These are phyloP conservation scores for Erebia palarica DNA, from an alignment of 2,888 invertebrate species.

Conservation along the genomic window DNA sequence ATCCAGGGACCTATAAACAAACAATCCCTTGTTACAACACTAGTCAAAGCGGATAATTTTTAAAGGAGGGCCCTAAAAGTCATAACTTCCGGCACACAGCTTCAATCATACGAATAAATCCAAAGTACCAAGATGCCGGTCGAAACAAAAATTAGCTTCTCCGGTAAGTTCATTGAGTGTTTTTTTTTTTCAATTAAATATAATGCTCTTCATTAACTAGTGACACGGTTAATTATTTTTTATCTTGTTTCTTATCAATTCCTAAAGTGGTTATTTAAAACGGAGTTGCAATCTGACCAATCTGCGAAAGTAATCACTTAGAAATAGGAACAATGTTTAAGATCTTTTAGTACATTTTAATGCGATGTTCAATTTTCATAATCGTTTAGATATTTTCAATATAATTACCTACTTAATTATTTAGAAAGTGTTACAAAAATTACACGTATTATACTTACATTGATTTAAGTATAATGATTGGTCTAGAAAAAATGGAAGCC, in stretches of 20 bases:
- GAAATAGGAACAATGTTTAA: no score
- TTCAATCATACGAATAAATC: background rate
- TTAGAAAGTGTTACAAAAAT: no score
- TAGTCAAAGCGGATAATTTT: background rate
- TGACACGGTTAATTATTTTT: background rate
- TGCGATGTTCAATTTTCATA: background rate
- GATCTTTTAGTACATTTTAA: background rate
- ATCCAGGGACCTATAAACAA: conserved; percentile 26
- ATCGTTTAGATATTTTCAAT: background rate
- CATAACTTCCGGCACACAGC: background rate
- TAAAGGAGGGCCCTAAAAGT: background rate
- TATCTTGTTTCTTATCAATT: background rate
- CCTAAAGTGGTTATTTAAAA: background rate
- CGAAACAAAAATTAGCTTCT: conserved; percentile 79
- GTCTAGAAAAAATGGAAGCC: no score
- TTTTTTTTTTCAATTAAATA: conserved; percentile 1
- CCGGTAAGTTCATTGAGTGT: conserved; percentile 63
- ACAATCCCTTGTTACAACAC: conserved; percentile 4
- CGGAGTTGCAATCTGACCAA: background rate
- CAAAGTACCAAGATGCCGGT: conserved; percentile 66
- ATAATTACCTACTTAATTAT: background rate
- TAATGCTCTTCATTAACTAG: background rate
- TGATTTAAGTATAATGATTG: no score
- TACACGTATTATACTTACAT: no score
- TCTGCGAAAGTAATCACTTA: background rate